Evolutionary conservation across 2,888 invertebrate species (phyloP), one percentile per base, ranked within the genome.

Genomic region (Orthosia gracilis): DNA sequence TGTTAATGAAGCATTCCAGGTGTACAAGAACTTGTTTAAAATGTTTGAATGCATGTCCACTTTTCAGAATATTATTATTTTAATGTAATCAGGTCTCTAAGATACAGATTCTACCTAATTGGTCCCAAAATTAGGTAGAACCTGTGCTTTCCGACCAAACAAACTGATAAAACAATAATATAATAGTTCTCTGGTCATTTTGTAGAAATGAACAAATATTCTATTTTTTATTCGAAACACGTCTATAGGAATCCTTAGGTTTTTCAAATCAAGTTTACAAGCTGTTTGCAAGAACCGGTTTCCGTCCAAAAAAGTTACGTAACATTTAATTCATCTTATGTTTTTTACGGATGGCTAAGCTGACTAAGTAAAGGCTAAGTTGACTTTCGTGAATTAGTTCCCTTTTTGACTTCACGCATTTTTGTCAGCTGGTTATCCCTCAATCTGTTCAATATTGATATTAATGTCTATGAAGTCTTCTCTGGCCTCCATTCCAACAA

Each of bases 251-350:
- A 62, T 61, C 15, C 31, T 47, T 49, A 3, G 17, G 9, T 64
- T 26, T 26, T n/a, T 23, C 3, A 40, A 17, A 21, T 7, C 17
- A 62, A 31, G 13, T 0, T 3, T 13, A 15, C 2, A 31, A 63
- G 49, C 17, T 13, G 65, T 68, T 64, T 64, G 13, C 1, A 50
- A 21, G 31, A 69, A 69, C 68, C 18, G 1, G 66, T 50, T 65
- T 69, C 7, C 18, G 31, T 13, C 31, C 31, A 47, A 26, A 26
- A 26, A 67, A 31, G 62, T 18, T 45, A 50, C 31, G 18, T 26
- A 23, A 18, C 18, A 45, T 47, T 57, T n/a, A 47, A 17, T 31
- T 31, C 31, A 31, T 31, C 31, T 31, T 31, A 31, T n/a, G n/a
- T 31, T 31, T 23, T n/a, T 31, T 64, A 64, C 17, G 5, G 17